Evolutionary conservation across 35 echinoderm and acorn worm species (phyloP).

Genomic region (Chiridota heheva): DNA sequence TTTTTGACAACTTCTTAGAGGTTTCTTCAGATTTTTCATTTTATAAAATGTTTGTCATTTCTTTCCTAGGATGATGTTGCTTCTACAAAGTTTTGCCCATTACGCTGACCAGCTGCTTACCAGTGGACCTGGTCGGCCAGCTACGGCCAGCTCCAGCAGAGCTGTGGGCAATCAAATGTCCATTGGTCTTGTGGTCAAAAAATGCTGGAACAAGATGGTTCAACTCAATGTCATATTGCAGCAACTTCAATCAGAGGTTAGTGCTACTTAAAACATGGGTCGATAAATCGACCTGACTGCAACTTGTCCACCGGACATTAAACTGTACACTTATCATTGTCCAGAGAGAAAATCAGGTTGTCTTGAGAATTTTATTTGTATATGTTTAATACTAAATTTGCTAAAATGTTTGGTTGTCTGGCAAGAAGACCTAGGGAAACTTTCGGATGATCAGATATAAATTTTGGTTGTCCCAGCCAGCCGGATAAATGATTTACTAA

Average conservation of each 20-base stretch:
- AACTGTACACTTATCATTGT: not conserved
- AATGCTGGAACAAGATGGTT: slow-evolving; percentile 99
- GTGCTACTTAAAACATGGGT: not conserved
- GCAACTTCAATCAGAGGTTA: slow-evolving; percentile 84
- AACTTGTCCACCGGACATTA: not conserved
- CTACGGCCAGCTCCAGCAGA: slow-evolving; percentile 50
- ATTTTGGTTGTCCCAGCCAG: too few relatives aligned
- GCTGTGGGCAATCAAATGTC: slow-evolving; percentile 82
- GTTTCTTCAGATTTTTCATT: too few relatives aligned
- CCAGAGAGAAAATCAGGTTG: too few relatives aligned
- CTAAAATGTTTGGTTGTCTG: too few relatives aligned
- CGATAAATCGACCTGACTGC: too few relatives aligned
- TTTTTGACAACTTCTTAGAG: too few relatives aligned
- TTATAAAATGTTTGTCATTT: not conserved
- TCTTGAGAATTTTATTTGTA: too few relatives aligned
- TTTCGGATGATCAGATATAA: not conserved
- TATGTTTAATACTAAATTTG: too few relatives aligned
- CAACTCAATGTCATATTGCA: slow-evolving; percentile 71
- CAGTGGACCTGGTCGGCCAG: slow-evolving; percentile 40
- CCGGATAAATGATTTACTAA: too few relatives aligned
- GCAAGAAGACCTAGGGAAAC: too few relatives aligned
- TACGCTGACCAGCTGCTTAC: slow-evolving; percentile 76
- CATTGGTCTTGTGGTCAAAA: slow-evolving; percentile 88
- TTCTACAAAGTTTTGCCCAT: slow-evolving; percentile 88
- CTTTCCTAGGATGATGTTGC: slow-evolving; percentile 68